Evolutionary conservation across 2,888 invertebrate species (phyloP), one percentile per base, ranked within the genome.

Genomic region (Orthosia incerta): DNA sequence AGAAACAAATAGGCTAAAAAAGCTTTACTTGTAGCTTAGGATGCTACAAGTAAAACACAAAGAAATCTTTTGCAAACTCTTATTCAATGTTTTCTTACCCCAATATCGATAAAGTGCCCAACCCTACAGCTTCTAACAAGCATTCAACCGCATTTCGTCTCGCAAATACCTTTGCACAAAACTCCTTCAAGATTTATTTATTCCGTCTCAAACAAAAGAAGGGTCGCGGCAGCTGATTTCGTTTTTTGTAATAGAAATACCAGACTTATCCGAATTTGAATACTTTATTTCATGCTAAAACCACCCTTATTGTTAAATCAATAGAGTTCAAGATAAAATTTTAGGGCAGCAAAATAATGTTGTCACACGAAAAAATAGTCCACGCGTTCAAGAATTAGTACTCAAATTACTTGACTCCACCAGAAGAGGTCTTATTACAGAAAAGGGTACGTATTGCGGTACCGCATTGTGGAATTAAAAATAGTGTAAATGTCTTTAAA

Each of bases 391-490:
- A 82, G 88, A 91, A 92, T 92, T 93, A 94, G 94, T 94, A 92
- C 94, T 94, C 94, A 89, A 91, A 93, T 94, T 94, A 94, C 94
- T 94, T 94, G 94, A 94, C 94, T 94, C 88, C 82, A 88, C 89
- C 89, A 86, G 89, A 87, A 87, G 89, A 91, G 93, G 89, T 93
- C 92, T 86, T 88, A 89, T 93, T 94, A 91, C 94, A 72, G 13
- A 72, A 92, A 89, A 87, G 91, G 91, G 90, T 80, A 82, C 85
- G 86, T 80, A 86, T 85, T 86, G 83, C 85, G 82, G 82, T 80
- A 86, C 87, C 86, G 74, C 78, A 89, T 89, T 90, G 88, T 89
- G 73, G 77, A 92, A 93, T 93, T 92, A 92, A 93, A 93, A 91
- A 91, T 91, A 91, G 93, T 93, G 93, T 93, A 92, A 92, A 93